Evolutionary conservation across 2,888 invertebrate species (phyloP), one percentile per base, ranked within the genome.

Genomic region (Sphaeridia pumilis): DNA sequence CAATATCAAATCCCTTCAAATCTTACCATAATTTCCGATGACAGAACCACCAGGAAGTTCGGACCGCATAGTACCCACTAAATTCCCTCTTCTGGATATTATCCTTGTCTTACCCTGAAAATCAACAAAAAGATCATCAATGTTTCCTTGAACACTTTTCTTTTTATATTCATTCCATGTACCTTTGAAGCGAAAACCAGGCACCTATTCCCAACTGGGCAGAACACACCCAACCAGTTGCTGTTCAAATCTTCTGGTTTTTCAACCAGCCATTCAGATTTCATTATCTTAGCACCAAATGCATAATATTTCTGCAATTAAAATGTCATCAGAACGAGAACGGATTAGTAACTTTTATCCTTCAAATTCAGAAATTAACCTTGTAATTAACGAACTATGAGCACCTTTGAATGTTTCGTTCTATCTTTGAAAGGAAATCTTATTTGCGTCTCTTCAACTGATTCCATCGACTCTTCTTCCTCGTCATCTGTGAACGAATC

Each of bases 221-320:
- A 89, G 0, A 87, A 79, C 45, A 83, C 77, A 48, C 83, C 73
- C 22, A 77, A 69, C 87, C 88, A 89, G 46, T 81, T 78, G 4
- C 78, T 74, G 55, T 74, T 68, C 48, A 88, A 76, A 68, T 87
- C 82, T 25, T 75, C 74, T 0, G 97, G 97, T 52, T 83, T 78
- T 62, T 94, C 87, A 1, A 83, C 74, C 69, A 97, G 74, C 94
- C 94, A 97, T 71, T 97, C 95, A 0, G 94, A 93, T 54, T 84
- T 68, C 86, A 94, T 94, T 5, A 94, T 71, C 61, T 79, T 75
- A 68, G 78, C 72, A 28, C 55, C 38, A 5, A 38, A 38, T 7
- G 38, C 38, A 14, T 5, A 38, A 20, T 38, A 36, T 7, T 22
- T 49, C 38, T 36, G 42, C 26, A 22, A 24, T 10, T 26, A 22